Base-by-base conservation (phyloP, 1,140 invertebrate species). In the Stegodyphus dumicola region DNA sequence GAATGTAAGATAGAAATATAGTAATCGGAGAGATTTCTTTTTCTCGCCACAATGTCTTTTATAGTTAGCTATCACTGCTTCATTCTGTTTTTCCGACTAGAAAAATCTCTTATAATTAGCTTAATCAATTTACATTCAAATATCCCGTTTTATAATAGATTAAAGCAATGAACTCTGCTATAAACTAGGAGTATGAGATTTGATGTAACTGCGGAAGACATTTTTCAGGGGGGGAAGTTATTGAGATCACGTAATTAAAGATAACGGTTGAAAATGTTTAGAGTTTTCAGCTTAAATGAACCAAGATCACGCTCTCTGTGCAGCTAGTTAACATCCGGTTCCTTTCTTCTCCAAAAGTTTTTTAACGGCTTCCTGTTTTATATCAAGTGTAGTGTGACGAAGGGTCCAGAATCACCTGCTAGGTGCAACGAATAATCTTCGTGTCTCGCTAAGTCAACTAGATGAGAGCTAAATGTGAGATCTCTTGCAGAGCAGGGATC, bases 231-330 rank as follows among this genome's bases (percentile, higher is more conserved):
- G 66, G 79, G 52, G 17, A 49, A 15, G 56, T 76, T 85, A 85
- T 85, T 85, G 53, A 51, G 74, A 85, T 85, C 81, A 85, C 81
- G 81, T 85, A 85, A 76, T 65, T 54, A 85, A 69, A 73, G 81
- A 85, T 71, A 85, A 85, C 81, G 81, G 81, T 85, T 76, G 54
- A 66, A 70, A 65, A 76, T 74, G 77, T 85, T 85, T 85, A 77
- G 64, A 69, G 65, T 60, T 75, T 76, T 48, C 74, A 74, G 77
- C 81, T 74, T 51, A 85, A 85, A 85, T 85, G 81, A 85, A 85
- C 81, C 81, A 77, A 75, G 74, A 85, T 85, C 81, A 85, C 81
- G 81, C 73, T 81, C 66, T 81, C 56, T 81, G 18, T 80, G 56
- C 52, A 17, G 64, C 77, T 85, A 65, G 73, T 85, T 77, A 77